Base-by-base conservation (phyloP, 2,888 invertebrate species). In the Polydrusus cervinus region DNA sequence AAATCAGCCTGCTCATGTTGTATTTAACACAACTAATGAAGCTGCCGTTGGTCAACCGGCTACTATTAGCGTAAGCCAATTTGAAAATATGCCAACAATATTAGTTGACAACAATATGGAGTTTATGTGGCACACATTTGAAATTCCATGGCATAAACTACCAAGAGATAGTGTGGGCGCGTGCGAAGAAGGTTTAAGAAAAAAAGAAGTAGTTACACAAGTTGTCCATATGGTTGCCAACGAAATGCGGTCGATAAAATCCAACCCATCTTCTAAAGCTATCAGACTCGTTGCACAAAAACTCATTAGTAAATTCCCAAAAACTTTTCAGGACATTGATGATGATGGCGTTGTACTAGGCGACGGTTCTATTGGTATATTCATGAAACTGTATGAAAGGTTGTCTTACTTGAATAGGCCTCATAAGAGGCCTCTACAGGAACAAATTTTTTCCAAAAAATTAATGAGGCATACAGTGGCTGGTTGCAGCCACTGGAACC, bases 101-200 rank as follows among this genome's bases (percentile, higher is more conserved):
- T 14, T 47, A 7, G 47, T 47, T n/a, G 47, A 47, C 47, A 47
- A 47, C n/a, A 47, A 47, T 47, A 47, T 47, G 47, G 47, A 47
- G 47, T 47, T n/a, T 14, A 47, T 47, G 47, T 47, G 47, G 47
- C 10, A 13, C 47, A 47, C 47, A 14, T 47, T 47, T 47, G n/a
- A 47, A 47, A 47, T 47, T n/a, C 47, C 13, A 14, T 47, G 47
- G 47, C 14, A 47, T 47, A 47, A 47, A 47, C 14, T 47, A n/a
- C 14, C 47, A 14, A 47, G n/a, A 7, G 47, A 47, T 14, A n/a
- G 6, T n/a, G 7, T 47, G 10, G n/a, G n/a, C 14, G 13, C 47
- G 6, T 47, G 47, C 14, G 47, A 47, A 47, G 13, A 47, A 47
- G 47, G 47, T 40, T 11, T 40, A 40, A 40, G 25, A 25, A 25